Conservation (phyloP, 1,140 invertebrate genomes). For the Pristionchus pacificus region DNA sequence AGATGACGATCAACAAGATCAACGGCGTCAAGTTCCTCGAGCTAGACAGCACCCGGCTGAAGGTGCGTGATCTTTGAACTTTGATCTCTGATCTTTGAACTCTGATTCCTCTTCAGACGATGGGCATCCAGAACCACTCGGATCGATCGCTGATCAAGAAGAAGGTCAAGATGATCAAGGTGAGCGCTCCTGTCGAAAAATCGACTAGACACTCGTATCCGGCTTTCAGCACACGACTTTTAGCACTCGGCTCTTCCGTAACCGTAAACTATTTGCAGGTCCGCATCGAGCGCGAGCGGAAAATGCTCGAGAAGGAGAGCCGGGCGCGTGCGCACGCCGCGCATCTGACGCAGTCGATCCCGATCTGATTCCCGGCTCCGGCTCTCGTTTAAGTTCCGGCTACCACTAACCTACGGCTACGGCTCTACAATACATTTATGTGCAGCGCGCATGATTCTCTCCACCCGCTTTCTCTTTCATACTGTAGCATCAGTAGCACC, state of each 20-base stretch:
- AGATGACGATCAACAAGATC: slow-evolving; percentile 55
- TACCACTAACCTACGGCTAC: too few species aligned
- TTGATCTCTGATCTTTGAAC: not conserved
- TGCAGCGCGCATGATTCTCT: too few species aligned
- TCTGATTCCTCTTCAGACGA: slow-evolving; percentile 41
- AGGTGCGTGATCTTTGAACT: slow-evolving; percentile 32
- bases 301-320: slow-evolving; percentile 51
- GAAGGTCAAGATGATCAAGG: slow-evolving; percentile 52
- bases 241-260: too few species aligned
- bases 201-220: too few species aligned
- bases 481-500: too few species aligned
- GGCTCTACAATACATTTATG: too few species aligned
- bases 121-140: slow-evolving; percentile 56
- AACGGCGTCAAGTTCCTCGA: slow-evolving; percentile 55
- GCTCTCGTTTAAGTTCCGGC: too few species aligned
- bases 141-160: slow-evolving; percentile 55
- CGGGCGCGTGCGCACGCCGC: slow-evolving; percentile 29
- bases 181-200: not conserved
- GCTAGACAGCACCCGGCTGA: slow-evolving; percentile 51
- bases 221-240: too few species aligned
- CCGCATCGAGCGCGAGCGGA: slow-evolving; percentile 52
- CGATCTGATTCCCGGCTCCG: too few species aligned
- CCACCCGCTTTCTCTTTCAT: too few species aligned
- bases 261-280: not conserved
- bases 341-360: not conserved